These are phyloP conservation scores for Coilia nasus DNA, from an alignment of 2,797 vertebrate genomes.

Conservation along the genomic window DNA sequence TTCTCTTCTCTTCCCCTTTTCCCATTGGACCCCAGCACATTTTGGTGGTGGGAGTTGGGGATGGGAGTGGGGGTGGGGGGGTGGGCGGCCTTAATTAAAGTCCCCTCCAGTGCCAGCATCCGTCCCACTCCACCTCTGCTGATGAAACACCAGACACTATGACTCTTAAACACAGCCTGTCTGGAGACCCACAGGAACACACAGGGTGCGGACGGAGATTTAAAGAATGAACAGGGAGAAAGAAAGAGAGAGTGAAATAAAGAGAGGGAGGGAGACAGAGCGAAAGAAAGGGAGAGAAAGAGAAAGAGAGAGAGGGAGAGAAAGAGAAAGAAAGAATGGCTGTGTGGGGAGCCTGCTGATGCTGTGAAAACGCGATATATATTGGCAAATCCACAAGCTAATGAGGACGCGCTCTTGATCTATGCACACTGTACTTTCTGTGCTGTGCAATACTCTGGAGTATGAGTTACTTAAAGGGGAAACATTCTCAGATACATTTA, in stretches of 20 bases:
- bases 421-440: background rate
- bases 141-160: background rate
- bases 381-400: background rate
- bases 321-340: background rate
- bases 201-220: background rate
- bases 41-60: background rate
- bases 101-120: background rate
- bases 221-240: background rate
- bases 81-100: background rate
- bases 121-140: background rate
- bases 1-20: too few relatives aligned
- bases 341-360: background rate
- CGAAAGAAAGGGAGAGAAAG: background rate
- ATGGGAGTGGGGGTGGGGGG: too few relatives aligned
- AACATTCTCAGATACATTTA: background rate
- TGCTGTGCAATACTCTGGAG: background rate
- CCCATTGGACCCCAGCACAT: background rate
- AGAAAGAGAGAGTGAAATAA: background rate
- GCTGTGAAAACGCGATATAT: slow-evolving; percentile 3
- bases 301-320: background rate
- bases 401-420: background rate
- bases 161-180: background rate
- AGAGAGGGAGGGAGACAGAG: background rate
- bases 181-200: background rate
- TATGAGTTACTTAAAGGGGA: background rate